A percentile compares a stretch with the other conserved stretches of the same genome.
Evolutionary conservation across 2,113 vertebrate genomes (phyloP).

Genomic region (Ciconia maguari): DNA sequence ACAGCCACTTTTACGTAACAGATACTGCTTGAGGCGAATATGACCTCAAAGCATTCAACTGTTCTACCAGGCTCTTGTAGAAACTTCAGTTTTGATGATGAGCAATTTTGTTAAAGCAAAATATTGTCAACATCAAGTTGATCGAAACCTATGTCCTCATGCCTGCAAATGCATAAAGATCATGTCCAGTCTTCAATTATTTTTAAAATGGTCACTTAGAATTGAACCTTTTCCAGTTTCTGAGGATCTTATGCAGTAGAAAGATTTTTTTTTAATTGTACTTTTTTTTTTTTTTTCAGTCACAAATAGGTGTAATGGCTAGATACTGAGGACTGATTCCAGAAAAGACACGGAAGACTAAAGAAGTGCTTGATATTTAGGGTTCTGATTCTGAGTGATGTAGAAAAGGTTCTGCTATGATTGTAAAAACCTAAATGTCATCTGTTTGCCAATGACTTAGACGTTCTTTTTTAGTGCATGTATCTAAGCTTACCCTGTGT

Average conservation of each 20-base stretch:
- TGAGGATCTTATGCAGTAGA: not conserved
- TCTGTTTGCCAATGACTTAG: not conserved
- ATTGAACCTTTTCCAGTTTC: not conserved
- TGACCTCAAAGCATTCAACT: not conserved
- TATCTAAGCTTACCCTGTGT: not conserved
- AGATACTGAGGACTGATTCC: not conserved
- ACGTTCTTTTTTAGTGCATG: not conserved
- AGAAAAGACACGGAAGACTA: not conserved
- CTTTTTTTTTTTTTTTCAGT: not conserved
- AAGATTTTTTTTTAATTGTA: not conserved
- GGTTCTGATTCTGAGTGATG: not conserved
- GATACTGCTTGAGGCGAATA: not conserved
- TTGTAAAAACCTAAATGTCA: not conserved
- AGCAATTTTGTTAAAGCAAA: not conserved
- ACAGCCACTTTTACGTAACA: not conserved
- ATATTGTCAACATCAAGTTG: not conserved
- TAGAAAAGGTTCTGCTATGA: not conserved
- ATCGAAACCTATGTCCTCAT: not conserved
- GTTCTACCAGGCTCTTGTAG: not conserved
- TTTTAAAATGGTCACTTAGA: not conserved
- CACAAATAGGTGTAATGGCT: not conserved
- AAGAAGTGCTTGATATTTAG: not conserved
- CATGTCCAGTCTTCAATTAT: not conserved
- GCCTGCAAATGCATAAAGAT: not conserved
- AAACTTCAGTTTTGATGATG: not conserved